phyloP scores from a whole-genome alignment of 2,113 vertebrate genomes.

The Aegithalos caudatus region DNA sequence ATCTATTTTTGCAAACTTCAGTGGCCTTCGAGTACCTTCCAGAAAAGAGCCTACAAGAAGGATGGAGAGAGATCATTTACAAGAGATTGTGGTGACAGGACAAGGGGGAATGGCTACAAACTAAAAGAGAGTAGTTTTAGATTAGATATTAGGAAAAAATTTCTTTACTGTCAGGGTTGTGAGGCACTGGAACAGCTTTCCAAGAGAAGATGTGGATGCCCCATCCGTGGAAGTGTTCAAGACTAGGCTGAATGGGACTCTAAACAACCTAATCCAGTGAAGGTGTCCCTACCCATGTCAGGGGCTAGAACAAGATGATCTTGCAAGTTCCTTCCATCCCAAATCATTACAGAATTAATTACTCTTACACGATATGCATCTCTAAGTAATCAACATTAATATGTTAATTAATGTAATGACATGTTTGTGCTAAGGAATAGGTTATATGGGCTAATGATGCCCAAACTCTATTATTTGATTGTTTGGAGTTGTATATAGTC shows the following conservation, averaged over 20 bases:
- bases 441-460: not conserved
- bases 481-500: not conserved
- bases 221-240: not conserved
- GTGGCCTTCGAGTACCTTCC: not conserved
- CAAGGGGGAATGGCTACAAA: not conserved
- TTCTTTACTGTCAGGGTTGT: not conserved
- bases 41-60: not conserved
- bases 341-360: not conserved
- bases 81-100: not conserved
- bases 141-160: not conserved
- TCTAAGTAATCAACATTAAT: not conserved
- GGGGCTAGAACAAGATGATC: not conserved
- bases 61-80: not conserved
- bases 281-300: not conserved
- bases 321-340: not conserved
- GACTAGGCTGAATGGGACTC: not conserved
- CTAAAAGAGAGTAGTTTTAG: not conserved
- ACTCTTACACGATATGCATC: not conserved
- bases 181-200: not conserved
- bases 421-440: not conserved
- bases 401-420: not conserved
- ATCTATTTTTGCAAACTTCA: not conserved
- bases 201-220: not conserved
- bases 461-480: not conserved
- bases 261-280: not conserved